A percentile compares a stretch with the other conserved stretches of the same genome.
phyloP scores from a whole-genome alignment of 2,113 vertebrate species.

The Larimichthys crocea region DNA sequence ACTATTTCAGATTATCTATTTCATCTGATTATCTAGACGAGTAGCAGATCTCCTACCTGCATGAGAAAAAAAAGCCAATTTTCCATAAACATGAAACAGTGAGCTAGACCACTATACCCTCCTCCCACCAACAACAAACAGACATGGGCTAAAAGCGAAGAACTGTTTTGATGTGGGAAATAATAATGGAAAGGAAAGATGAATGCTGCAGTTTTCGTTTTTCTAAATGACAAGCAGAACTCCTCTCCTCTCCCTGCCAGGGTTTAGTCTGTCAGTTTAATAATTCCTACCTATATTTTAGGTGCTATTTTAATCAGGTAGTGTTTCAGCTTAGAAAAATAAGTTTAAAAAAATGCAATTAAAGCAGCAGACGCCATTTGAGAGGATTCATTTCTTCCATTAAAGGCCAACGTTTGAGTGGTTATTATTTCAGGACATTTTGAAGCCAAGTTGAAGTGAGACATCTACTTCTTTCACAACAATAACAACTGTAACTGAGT shows the following conservation, averaged over 20 bases:
- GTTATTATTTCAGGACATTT: conserved; percentile 49
- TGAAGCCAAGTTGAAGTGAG: conserved; percentile 33
- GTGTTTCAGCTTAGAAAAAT: background rate
- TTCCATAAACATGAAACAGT: background rate
- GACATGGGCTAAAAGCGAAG: conserved; percentile 10
- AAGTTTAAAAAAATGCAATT: conserved; percentile 53
- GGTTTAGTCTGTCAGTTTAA: conserved; percentile 7
- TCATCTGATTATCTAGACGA: too few relatives aligned
- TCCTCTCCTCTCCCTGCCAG: conserved; percentile 9
- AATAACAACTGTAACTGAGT: conserved; percentile 22
- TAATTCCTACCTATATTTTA: conserved; percentile 29
- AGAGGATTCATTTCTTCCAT: conserved; percentile 35
- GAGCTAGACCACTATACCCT: background rate
- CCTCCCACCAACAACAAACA: background rate
- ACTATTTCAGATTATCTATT: too few relatives aligned
- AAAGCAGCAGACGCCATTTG: conserved; percentile 33
- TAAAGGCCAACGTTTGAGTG: conserved; percentile 35
- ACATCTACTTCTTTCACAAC: conserved; percentile 11
- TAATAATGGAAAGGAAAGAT: conserved; percentile 2
- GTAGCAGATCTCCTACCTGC: too few relatives aligned
- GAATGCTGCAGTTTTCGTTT: conserved; percentile 13
- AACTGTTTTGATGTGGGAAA: conserved; percentile 35
- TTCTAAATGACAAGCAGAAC: conserved; percentile 5
- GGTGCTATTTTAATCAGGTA: conserved; percentile 4
- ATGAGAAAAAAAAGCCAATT: background rate